Conservation (phyloP, 1,140 invertebrate species). For the Bombus polaris region DNA sequence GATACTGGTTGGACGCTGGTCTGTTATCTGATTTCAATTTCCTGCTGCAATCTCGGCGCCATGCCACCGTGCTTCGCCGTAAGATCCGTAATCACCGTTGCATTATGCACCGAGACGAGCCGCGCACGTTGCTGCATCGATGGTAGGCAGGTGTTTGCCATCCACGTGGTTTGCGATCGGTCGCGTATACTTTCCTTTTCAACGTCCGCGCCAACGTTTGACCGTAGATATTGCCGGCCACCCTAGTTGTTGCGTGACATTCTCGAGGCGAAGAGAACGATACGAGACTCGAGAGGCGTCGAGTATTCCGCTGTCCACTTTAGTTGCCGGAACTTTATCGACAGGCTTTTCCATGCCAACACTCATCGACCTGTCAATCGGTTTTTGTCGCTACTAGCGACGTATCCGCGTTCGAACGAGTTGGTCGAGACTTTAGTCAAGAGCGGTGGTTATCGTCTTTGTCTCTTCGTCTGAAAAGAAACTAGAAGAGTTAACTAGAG, state of each 20-base stretch:
- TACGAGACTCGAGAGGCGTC: too few species aligned
- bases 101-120: slow-evolving; percentile 39
- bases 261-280: background rate
- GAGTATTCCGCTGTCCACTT: too few species aligned
- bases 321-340: too few species aligned
- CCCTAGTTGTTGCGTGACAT: background rate
- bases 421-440: too few species aligned
- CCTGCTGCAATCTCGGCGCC: slow-evolving; percentile 64
- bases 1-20: slow-evolving; percentile 11
- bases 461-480: too few species aligned
- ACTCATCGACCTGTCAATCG: too few species aligned
- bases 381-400: too few species aligned
- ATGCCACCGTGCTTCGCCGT: slow-evolving; percentile 23
- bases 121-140: background rate
- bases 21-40: slow-evolving; percentile 75
- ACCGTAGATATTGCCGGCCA: background rate
- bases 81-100: slow-evolving; percentile 56
- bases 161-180: slow-evolving; percentile 13
- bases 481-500: too few species aligned
- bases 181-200: slow-evolving; percentile 14
- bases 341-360: too few species aligned
- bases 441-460: too few species aligned
- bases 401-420: too few species aligned
- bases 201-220: slow-evolving; percentile 3
- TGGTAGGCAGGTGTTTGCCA: slow-evolving; percentile 34